Conservation (phyloP, 2,888 invertebrate species). For the Drosophila neutralis region DNA sequence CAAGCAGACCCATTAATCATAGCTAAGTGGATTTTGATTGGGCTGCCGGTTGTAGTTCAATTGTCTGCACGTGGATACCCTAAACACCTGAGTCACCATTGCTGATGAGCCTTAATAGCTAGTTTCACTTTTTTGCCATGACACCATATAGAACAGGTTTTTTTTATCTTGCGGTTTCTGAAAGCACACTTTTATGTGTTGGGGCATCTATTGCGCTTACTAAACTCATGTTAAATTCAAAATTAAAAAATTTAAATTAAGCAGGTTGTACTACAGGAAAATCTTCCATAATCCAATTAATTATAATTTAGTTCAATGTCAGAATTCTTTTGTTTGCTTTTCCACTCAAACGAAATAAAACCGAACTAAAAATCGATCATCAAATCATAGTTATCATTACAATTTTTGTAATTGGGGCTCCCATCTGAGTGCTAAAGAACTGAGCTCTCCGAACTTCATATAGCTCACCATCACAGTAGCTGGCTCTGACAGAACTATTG, state of each 20-base stretch:
- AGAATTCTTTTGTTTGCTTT: not conserved
- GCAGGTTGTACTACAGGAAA: not conserved
- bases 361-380: not conserved
- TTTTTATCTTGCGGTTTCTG: not conserved
- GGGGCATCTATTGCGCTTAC: not conserved
- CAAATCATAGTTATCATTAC: not conserved
- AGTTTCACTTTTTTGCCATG: not conserved
- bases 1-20: conserved; percentile 42
- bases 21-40: conserved; percentile 24
- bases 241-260: not conserved
- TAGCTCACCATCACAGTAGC: not conserved
- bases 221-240: not conserved
- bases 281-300: not conserved
- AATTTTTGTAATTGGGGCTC: not conserved
- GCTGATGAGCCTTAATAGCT: conserved; percentile 1
- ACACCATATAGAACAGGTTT: not conserved
- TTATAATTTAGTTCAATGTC: not conserved
- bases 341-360: not conserved
- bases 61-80: not conserved
- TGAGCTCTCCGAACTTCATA: not conserved
- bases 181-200: not conserved
- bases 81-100: conserved; percentile 28
- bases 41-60: conserved; percentile 13
- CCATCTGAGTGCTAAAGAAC: not conserved
- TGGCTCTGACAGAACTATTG: conserved; percentile 33